A percentile compares a stretch with the other conserved stretches of the same genome.
Conservation (phyloP, 2,888 invertebrate species). For the Panzeria rudis region DNA sequence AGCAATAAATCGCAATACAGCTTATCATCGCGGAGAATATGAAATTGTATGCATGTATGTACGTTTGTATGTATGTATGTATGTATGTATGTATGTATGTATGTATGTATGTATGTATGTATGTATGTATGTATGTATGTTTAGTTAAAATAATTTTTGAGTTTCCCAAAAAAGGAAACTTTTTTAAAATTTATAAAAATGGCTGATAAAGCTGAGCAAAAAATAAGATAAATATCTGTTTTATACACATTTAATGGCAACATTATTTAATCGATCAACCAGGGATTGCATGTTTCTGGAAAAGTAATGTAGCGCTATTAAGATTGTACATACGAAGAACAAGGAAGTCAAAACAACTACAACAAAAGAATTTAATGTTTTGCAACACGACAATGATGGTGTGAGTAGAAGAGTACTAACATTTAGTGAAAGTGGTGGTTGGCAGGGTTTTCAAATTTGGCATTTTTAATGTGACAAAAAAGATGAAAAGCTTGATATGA, state of each 20-base stretch:
- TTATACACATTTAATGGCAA: constrained; percentile 61
- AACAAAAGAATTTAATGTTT: constrained; percentile 50
- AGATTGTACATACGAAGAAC: constrained; percentile 60
- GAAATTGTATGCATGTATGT: no score
- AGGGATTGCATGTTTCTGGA: constrained; percentile 63
- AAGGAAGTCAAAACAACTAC: constrained; percentile 49
- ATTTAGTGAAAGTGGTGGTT: constrained; percentile 18
- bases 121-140: constrained; percentile 25
- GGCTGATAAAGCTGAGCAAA: constrained; percentile 30
- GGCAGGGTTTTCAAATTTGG: not conserved
- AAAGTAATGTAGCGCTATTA: constrained; percentile 67
- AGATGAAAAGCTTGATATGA: not conserved
- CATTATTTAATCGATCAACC: constrained; percentile 68
- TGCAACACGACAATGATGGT: constrained; percentile 30
- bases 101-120: no score
- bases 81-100: no score
- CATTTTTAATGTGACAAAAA: not conserved
- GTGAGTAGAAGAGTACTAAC: not conserved
- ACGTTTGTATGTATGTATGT: no score
- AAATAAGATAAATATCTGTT: constrained; percentile 66
- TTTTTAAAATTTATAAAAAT: constrained; percentile 50
- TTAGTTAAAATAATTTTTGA: constrained; percentile 30
- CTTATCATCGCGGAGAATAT: constrained; percentile 45
- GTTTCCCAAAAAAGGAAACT: constrained; percentile 11
- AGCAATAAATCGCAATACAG: constrained; percentile 59